phyloP scores from a whole-genome alignment of 2,888 invertebrate genomes.

The Meteorus cinctellus region DNA sequence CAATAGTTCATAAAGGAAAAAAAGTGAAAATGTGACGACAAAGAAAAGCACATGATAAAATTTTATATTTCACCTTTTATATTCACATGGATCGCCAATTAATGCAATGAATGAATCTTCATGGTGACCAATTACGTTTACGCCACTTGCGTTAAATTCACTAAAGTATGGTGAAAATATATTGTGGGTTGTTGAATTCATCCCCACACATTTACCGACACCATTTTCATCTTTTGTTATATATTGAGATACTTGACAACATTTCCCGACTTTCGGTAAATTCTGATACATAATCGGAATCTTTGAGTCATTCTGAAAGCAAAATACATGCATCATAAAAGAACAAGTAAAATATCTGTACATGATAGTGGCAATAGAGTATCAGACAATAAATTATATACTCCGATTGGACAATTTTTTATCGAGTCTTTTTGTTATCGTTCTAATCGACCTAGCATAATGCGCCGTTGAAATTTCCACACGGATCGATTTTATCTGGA shows the following conservation, averaged over 20 bases:
- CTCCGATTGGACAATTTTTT: background rate
- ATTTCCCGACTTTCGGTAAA: conserved; percentile 65
- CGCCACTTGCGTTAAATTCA: conserved; percentile 75
- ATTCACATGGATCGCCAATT: conserved; percentile 76
- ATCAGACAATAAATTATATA: background rate
- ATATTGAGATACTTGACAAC: conserved; percentile 61
- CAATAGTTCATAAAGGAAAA: background rate
- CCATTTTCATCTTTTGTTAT: conserved; percentile 52
- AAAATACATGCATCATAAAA: conserved; percentile 11
- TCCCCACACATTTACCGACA: conserved; percentile 50
- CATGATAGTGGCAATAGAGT: background rate
- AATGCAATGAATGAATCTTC: conserved; percentile 76
- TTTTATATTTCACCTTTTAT: conserved; percentile 73
- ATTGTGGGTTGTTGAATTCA: conserved; percentile 18
- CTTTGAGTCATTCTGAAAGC: conserved; percentile 59
- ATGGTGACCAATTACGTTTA: conserved; percentile 70
- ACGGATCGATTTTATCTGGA: conserved; percentile 17
- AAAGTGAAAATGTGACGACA: too few relatives aligned
- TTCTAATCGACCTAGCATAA: background rate
- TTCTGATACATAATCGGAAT: conserved; percentile 47
- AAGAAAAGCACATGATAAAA: background rate
- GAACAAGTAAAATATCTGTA: background rate
- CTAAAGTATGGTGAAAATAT: conserved; percentile 76
- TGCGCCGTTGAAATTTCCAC: background rate
- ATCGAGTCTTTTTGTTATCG: conserved; percentile 15